These are phyloP conservation scores for Hirtodrosophila histrioides DNA, from an alignment of 2,888 invertebrate species.

Conservation along the genomic window DNA sequence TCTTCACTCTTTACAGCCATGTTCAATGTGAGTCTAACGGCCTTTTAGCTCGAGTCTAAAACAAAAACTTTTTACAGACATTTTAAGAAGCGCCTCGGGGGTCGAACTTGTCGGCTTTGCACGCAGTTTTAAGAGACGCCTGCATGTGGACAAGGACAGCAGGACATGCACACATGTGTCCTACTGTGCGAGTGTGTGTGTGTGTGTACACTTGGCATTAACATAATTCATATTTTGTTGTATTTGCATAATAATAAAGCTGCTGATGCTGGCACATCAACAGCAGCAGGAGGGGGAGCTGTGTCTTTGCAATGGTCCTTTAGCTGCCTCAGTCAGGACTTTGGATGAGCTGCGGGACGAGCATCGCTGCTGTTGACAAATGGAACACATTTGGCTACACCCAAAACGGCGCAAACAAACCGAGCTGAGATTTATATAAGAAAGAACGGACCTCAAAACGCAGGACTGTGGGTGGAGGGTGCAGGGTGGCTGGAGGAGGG, in stretches of 20 bases:
- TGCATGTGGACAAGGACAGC: constrained; percentile 32
- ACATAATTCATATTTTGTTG: constrained; percentile 75
- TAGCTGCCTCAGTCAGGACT: constrained; percentile 52
- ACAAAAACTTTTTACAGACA: constrained; percentile 45
- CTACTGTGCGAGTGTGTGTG: constrained; percentile 9
- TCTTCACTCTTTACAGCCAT: constrained; percentile 2
- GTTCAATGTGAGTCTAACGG: constrained; percentile 25
- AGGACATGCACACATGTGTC: constrained; percentile 39
- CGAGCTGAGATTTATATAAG: constrained; percentile 60
- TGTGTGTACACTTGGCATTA: constrained; percentile 58
- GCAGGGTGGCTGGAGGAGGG: neutral
- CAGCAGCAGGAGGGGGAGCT: constrained; percentile 15
- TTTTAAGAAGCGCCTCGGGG: constrained; percentile 26
- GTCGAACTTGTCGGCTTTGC: constrained; percentile 56
- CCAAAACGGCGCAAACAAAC: constrained; percentile 45
- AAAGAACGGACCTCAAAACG: constrained; percentile 50
- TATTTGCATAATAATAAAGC: constrained; percentile 74
- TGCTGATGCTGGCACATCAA: constrained; percentile 61
- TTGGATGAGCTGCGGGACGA: constrained; percentile 34
- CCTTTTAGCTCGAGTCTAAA: constrained; percentile 25
- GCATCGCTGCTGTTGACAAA: constrained; percentile 64
- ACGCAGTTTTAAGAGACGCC: constrained; percentile 41
- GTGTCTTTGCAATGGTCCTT: constrained; percentile 51
- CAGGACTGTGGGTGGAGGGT: neutral
- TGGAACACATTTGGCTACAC: constrained; percentile 62